A percentile compares a stretch with the other conserved stretches of the same genome.
Conservation (phyloP, 2,797 vertebrate genomes). For the Siniperca undulata region DNA sequence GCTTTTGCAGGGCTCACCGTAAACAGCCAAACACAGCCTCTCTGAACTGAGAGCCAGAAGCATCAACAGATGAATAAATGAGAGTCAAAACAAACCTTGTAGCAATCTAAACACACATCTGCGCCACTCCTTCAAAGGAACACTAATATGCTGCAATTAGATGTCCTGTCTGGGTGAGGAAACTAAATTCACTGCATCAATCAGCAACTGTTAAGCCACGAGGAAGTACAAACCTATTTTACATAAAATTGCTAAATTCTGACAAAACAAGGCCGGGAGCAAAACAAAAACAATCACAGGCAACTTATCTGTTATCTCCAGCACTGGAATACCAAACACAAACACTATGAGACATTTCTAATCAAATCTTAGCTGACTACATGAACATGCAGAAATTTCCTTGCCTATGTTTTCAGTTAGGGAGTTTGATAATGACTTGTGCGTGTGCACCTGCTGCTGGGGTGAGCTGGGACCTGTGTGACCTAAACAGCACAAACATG, state of each 20-base stretch:
- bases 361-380: conserved; percentile 41
- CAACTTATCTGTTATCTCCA: conserved; percentile 37
- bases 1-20: conserved; percentile 35
- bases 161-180: conserved; percentile 44
- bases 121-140: conserved; percentile 45
- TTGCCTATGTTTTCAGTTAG: conserved; percentile 13
- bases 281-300: conserved; percentile 46
- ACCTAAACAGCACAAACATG: conserved; percentile 41
- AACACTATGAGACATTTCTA: conserved; percentile 29
- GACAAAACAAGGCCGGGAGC: conserved; percentile 17
- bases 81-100: conserved; percentile 67
- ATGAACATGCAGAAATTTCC: conserved; percentile 39
- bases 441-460: conserved; percentile 63
- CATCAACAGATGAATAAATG: conserved; percentile 67
- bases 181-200: conserved; percentile 49
- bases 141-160: conserved; percentile 56
- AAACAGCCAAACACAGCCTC: conserved; percentile 43
- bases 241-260: conserved; percentile 37
- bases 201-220: conserved; percentile 38
- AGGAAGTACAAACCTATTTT: conserved; percentile 45
- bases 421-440: conserved; percentile 52
- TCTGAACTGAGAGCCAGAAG: conserved; percentile 61
- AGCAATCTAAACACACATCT: conserved; percentile 57
- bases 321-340: conserved; percentile 21
- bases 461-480: conserved; percentile 37